Conservation (phyloP, 2,797 vertebrate species). For the Sparus aurata region DNA sequence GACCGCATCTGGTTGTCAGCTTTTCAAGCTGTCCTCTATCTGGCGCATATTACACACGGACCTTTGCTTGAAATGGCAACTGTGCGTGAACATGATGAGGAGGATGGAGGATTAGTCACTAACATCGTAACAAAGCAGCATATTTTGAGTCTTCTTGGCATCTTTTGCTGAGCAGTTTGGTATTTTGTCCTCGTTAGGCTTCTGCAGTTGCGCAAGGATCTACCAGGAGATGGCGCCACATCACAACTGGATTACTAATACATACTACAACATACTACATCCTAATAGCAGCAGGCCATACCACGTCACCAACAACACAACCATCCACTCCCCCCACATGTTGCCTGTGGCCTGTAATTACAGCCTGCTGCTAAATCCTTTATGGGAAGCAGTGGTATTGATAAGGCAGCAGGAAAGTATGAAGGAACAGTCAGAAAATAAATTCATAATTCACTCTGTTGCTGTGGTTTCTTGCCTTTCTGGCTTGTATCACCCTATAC, state of each 20-base stretch:
- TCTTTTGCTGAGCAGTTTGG: background rate
- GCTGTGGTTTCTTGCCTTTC: background rate
- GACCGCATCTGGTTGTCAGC: conserved; percentile 52
- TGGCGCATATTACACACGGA: background rate
- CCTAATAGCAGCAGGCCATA: background rate
- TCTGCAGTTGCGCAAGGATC: background rate
- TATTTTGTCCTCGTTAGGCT: background rate
- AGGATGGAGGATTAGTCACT: background rate
- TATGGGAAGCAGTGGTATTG: background rate
- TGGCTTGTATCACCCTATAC: background rate
- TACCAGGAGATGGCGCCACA: conserved; percentile 61
- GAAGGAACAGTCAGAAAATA: background rate
- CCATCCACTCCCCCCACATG: background rate
- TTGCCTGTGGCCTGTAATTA: conserved; percentile 34
- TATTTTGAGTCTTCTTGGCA: background rate
- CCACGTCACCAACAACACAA: background rate
- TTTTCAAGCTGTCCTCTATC: background rate
- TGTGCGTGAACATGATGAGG: background rate
- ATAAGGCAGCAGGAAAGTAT: background rate
- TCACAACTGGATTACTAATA: background rate
- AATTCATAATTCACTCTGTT: background rate
- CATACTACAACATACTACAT: no score
- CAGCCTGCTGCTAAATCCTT: conserved; percentile 17
- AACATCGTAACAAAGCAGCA: background rate
- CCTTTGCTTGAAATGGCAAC: background rate